These are phyloP conservation scores for Leucoptera coffeella DNA, from an alignment of 2,888 invertebrate species.

Conservation along the genomic window DNA sequence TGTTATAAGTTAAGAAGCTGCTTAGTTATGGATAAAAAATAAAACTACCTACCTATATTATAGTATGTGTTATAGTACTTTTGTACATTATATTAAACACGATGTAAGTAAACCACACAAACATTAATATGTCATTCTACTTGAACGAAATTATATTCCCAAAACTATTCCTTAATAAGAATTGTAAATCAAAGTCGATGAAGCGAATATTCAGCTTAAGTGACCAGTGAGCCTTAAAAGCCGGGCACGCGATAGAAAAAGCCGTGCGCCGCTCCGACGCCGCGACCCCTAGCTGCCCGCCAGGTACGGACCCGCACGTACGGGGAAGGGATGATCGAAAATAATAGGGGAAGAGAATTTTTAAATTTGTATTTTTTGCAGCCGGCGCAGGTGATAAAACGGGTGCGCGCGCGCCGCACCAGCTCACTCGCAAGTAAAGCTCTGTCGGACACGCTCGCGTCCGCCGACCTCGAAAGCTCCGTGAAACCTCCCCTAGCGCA, in stretches of 20 bases:
- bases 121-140: no score
- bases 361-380: slow-evolving; percentile 52
- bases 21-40: no score
- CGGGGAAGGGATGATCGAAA: slow-evolving; percentile 52
- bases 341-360: slow-evolving; percentile 54
- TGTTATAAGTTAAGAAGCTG: no score
- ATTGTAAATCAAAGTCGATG: no score
- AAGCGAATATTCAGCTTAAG: no score
- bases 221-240: no score
- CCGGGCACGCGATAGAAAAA: slow-evolving; percentile 35
- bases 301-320: slow-evolving; percentile 49
- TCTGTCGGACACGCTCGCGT: slow-evolving; percentile 25
- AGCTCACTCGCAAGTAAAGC: slow-evolving; percentile 45
- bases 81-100: no score
- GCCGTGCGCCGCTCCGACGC: slow-evolving; percentile 14
- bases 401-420: slow-evolving; percentile 45
- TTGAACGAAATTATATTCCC: no score
- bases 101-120: no score
- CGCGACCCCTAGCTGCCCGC: slow-evolving; percentile 14
- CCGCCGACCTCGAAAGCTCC: slow-evolving; percentile 20
- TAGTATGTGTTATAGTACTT: no score
- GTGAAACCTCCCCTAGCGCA: slow-evolving; percentile 13
- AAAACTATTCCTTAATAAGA: no score
- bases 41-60: no score
- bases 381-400: slow-evolving; percentile 55